Conservation (phyloP, 2,888 invertebrate species). For the Gisinianus flammeolus region DNA sequence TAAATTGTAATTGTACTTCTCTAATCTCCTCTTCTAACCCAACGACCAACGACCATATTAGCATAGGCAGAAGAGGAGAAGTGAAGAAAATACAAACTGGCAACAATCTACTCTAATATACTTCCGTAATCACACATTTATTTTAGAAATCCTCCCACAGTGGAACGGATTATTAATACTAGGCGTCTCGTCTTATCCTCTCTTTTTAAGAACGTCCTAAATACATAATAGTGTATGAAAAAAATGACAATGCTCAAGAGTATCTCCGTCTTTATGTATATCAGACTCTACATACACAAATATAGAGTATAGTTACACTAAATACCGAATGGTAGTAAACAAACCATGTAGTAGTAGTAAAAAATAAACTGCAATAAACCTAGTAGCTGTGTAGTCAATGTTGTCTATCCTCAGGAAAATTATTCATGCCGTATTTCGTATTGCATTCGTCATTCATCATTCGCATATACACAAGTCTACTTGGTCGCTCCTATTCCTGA, state of each 20-base stretch:
- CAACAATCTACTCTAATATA: neutral
- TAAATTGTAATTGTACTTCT: neutral
- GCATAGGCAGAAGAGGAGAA: too few relatives aligned
- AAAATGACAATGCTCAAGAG: constrained; percentile 12
- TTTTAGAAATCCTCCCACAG: constrained; percentile 35
- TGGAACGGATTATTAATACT: constrained; percentile 41
- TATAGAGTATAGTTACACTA: neutral
- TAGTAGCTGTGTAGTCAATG: neutral
- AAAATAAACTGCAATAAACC: neutral
- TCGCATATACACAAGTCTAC: too few relatives aligned
- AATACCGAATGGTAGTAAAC: neutral
- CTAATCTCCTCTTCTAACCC: neutral
- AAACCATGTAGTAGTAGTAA: neutral
- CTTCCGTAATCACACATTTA: constrained; percentile 23
- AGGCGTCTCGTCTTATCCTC: constrained; percentile 11
- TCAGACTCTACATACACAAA: neutral
- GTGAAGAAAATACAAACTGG: neutral
- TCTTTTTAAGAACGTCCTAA: constrained; percentile 25
- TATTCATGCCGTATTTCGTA: constrained; percentile 10
- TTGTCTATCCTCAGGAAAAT: neutral
- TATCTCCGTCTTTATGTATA: neutral
- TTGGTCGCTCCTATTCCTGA: constrained; percentile 16
- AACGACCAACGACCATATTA: neutral
- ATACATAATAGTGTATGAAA: constrained; percentile 29
- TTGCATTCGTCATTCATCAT: neutral